Conservation (phyloP, 92 coral and sea anemone genomes). For the Heliopora coerulea region DNA sequence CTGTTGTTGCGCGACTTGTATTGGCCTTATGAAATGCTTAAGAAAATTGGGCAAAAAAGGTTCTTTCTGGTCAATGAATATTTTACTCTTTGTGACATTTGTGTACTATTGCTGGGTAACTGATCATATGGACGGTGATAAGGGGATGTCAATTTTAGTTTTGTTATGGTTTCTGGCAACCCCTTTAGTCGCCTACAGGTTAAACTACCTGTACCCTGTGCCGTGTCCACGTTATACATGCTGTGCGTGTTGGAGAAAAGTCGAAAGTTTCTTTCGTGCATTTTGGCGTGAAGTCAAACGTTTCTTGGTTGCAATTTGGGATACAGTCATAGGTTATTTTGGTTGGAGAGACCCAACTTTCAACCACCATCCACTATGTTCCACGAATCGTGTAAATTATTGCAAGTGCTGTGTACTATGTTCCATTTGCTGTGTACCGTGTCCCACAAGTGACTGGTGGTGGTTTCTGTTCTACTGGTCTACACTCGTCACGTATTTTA, state of each 20-base stretch:
- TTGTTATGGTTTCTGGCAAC: background rate
- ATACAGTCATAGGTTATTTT: too few relatives aligned
- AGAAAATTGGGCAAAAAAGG: conserved; percentile 1
- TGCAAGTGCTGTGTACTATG: too few relatives aligned
- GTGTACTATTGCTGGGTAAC: background rate
- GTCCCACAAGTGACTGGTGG: too few relatives aligned
- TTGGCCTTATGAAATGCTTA: too few relatives aligned
- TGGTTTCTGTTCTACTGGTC: conserved; percentile 17
- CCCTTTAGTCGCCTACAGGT: background rate
- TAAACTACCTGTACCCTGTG: conserved; percentile 10
- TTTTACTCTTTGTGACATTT: background rate
- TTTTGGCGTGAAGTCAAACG: too few relatives aligned
- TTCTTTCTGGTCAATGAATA: conserved; percentile 14
- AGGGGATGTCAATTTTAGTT: background rate
- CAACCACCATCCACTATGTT: background rate
- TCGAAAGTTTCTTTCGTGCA: too few relatives aligned
- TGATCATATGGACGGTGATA: background rate
- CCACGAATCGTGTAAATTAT: too few relatives aligned
- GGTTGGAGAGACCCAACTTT: background rate
- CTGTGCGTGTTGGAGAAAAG: too few relatives aligned
- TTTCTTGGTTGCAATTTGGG: too few relatives aligned
- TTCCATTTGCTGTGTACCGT: too few relatives aligned
- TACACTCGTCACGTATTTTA: background rate
- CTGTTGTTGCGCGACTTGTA: background rate
- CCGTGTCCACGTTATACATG: too few relatives aligned